Percentiles rank a stretch among this genome's conserved stretches.
These are phyloP conservation scores for Archocentrus centrarchus DNA, from an alignment of 2,113 vertebrate species.

Conservation along the genomic window DNA sequence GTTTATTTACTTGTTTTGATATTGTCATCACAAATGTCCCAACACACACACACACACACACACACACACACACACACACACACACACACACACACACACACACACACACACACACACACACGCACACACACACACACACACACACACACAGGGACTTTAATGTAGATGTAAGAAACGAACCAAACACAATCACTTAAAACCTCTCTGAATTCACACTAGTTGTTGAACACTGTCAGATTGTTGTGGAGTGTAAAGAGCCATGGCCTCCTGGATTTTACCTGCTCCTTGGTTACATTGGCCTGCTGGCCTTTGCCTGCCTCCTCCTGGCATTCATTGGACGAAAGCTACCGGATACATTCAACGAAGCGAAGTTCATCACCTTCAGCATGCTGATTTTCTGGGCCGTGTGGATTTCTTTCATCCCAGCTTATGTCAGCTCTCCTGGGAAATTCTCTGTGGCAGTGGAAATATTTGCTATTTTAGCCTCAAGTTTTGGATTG, in stretches of 20 bases:
- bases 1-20: background rate
- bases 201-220: too few relatives aligned
- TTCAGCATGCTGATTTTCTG: conserved; percentile 85
- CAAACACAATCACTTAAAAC: too few relatives aligned
- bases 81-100: too few relatives aligned
- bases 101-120: too few relatives aligned
- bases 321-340: conserved; percentile 79
- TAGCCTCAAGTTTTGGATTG: too few relatives aligned
- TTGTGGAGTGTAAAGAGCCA: conserved; percentile 80
- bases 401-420: conserved; percentile 83
- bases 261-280: conserved; percentile 78
- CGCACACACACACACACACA: too few relatives aligned
- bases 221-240: conserved; percentile 55
- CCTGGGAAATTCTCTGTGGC: conserved; percentile 82
- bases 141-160: too few relatives aligned
- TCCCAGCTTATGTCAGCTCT: conserved; percentile 80
- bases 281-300: conserved; percentile 79
- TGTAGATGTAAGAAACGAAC: too few relatives aligned
- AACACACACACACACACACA: too few relatives aligned
- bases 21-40: too few relatives aligned
- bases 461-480: conserved; percentile 80
- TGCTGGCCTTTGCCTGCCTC: conserved; percentile 78
- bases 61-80: too few relatives aligned
- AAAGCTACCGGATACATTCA: conserved; percentile 80
- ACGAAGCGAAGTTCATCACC: conserved; percentile 73